Evolutionary conservation across 2,113 vertebrate genomes (phyloP).

Genomic region (Bubalus kerabau): DNA sequence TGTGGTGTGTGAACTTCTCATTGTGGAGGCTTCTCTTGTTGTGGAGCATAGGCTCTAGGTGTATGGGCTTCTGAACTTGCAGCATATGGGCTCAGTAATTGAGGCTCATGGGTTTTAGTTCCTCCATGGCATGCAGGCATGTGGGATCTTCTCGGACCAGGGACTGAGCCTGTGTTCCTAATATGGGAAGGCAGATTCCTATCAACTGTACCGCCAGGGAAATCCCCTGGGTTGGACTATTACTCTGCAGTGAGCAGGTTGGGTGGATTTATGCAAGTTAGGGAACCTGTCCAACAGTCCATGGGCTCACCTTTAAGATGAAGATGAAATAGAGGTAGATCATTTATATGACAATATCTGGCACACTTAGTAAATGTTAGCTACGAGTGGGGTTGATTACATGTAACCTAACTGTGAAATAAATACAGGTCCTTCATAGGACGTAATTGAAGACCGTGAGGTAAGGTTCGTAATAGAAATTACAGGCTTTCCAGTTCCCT

Average conservation of each 20-base stretch:
- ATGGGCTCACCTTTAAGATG: background rate
- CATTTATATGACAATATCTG: background rate
- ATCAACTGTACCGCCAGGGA: background rate
- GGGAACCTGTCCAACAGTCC: background rate
- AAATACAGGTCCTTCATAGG: background rate
- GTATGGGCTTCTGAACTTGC: background rate
- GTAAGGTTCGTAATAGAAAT: background rate
- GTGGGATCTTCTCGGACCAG: background rate
- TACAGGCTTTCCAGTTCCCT: background rate
- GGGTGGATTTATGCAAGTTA: background rate
- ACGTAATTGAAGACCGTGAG: background rate
- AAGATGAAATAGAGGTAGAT: background rate
- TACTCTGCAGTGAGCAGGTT: background rate
- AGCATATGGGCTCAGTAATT: background rate
- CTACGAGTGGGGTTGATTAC: background rate
- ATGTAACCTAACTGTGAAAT: background rate
- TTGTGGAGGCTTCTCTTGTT: background rate
- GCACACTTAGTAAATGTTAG: background rate
- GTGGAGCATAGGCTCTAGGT: background rate
- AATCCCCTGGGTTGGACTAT: background rate
- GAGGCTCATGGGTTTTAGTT: background rate
- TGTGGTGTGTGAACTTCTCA: background rate
- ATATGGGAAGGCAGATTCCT: background rate
- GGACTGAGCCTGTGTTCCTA: background rate
- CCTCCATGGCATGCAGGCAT: background rate